Evolutionary conservation across 2,797 vertebrate species (phyloP).

Genomic region (Antennarius maculatus): DNA sequence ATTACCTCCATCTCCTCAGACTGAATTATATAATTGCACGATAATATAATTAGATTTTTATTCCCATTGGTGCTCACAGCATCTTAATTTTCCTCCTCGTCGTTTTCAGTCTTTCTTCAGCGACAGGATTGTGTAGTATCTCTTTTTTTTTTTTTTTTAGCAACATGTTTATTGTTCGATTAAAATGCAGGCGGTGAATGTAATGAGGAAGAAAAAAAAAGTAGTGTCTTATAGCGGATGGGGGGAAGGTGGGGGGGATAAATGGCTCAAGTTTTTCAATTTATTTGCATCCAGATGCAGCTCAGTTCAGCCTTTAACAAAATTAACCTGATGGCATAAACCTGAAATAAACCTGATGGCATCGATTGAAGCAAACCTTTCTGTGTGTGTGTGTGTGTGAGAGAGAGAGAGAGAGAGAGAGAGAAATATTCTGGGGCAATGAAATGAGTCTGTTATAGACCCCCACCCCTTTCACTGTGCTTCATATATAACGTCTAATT

Average conservation of each 20-base stretch:
- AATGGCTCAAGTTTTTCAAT: slow-evolving; percentile 33
- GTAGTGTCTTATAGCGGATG: slow-evolving; percentile 25
- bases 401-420: too few species aligned
- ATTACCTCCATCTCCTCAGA: slow-evolving; percentile 47
- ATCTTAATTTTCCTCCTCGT: slow-evolving; percentile 25
- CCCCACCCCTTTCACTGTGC: neutral
- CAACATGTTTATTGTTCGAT: slow-evolving; percentile 52
- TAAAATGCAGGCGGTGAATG: slow-evolving; percentile 53
- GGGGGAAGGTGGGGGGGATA: slow-evolving; percentile 5
- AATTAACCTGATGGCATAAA: slow-evolving; percentile 45
- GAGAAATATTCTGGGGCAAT: slow-evolving; percentile 8
- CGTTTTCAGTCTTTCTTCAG: slow-evolving; percentile 14
- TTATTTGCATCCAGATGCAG: slow-evolving; percentile 67
- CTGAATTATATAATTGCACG: slow-evolving; percentile 51
- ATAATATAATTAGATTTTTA: slow-evolving; percentile 53
- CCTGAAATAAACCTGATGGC: slow-evolving; percentile 35
- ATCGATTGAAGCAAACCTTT: slow-evolving; percentile 30
- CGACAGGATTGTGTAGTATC: slow-evolving; percentile 3
- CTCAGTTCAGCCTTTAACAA: slow-evolving; percentile 48
- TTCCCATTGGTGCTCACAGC: slow-evolving; percentile 24
- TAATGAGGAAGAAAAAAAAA: slow-evolving; percentile 48
- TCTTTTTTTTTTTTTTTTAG: slow-evolving; percentile 23
- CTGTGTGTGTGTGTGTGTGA: neutral
- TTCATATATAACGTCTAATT: slow-evolving; percentile 3
- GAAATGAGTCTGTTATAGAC: slow-evolving; percentile 5